Percentiles rank a stretch among this genome's conserved stretches.
Conservation (phyloP, 2,888 invertebrate species). For the Agrypnus murinus region DNA sequence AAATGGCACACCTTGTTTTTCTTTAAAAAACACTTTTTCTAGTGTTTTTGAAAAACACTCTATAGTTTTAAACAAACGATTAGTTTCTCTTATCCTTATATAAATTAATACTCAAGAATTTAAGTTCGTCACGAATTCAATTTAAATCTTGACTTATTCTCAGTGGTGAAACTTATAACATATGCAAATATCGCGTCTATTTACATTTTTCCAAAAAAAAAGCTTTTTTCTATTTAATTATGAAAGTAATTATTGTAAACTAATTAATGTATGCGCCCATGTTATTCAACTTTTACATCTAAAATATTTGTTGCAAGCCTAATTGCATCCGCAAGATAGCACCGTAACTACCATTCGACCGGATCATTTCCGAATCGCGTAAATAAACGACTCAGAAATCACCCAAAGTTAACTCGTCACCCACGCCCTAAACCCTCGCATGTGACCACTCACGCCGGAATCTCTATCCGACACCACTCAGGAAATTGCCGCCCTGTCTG, state of each 20-base stretch:
- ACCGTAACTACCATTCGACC: conserved; percentile 25
- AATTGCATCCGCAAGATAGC: conserved; percentile 37
- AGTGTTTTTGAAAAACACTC: too few relatives aligned
- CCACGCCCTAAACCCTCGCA: conserved; percentile 33
- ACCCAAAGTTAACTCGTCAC: conserved; percentile 32
- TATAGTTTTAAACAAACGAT: too few relatives aligned
- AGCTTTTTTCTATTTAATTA: too few relatives aligned
- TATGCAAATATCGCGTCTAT: neutral
- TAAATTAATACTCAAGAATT: neutral
- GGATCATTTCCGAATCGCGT: conserved; percentile 41
- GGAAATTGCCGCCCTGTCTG: conserved; percentile 42
- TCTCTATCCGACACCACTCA: conserved; percentile 37
- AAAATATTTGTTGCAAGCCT: conserved; percentile 30
- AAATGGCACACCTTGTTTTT: too few relatives aligned
- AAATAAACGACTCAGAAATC: conserved; percentile 32
- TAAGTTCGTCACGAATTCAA: conserved; percentile 2
- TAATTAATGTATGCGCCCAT: conserved; percentile 29
- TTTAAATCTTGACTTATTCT: neutral
- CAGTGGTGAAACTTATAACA: too few relatives aligned
- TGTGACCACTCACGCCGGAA: conserved; percentile 41
- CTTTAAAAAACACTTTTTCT: too few relatives aligned
- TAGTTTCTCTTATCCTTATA: too few relatives aligned
- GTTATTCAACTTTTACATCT: too few relatives aligned
- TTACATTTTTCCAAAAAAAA: neutral
- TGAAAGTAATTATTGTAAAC: conserved; percentile 32